Percentiles rank a stretch among this genome's conserved stretches.
These are phyloP conservation scores for Monomorium pharaonis DNA, from an alignment of 1,140 invertebrate species.

Conservation along the genomic window DNA sequence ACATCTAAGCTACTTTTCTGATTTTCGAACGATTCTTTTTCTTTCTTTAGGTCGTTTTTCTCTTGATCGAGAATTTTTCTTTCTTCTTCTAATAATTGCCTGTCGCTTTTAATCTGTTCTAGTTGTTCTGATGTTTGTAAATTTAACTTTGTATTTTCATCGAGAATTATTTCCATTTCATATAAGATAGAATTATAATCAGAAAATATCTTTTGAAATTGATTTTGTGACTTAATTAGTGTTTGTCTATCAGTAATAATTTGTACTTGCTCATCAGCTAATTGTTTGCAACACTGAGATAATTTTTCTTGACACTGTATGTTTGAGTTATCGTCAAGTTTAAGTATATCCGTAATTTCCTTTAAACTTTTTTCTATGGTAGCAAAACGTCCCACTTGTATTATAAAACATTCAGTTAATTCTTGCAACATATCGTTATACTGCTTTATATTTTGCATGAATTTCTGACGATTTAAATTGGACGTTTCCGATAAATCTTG, in stretches of 20 bases:
- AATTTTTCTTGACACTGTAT: conserved; percentile 58
- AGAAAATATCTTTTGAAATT: conserved; percentile 77
- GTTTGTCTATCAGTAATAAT: conserved; percentile 71
- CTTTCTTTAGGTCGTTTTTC: conserved; percentile 15
- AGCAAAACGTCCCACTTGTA: conserved; percentile 62
- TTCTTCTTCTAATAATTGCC: neutral
- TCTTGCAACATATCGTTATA: conserved; percentile 84
- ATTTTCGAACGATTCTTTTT: conserved; percentile 49
- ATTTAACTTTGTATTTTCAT: conserved; percentile 72
- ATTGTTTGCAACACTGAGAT: conserved; percentile 50
- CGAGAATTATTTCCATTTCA: conserved; percentile 73
- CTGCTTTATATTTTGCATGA: conserved; percentile 81
- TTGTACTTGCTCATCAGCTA: conserved; percentile 69
- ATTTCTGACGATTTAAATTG: conserved; percentile 68
- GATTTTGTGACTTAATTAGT: conserved; percentile 73
- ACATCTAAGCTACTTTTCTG: conserved; percentile 48
- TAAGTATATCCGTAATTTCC: conserved; percentile 64
- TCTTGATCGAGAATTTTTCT: conserved; percentile 42
- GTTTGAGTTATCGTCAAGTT: conserved; percentile 28
- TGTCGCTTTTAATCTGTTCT: neutral
- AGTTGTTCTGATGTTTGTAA: conserved; percentile 20
- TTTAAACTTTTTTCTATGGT: conserved; percentile 70
- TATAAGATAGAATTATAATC: conserved; percentile 75
- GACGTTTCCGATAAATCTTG: conserved; percentile 72
- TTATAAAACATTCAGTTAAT: conserved; percentile 74